These are phyloP conservation scores for Telmatochromis sp. DNA, from an alignment of 2,113 vertebrate species.

Conservation along the genomic window DNA sequence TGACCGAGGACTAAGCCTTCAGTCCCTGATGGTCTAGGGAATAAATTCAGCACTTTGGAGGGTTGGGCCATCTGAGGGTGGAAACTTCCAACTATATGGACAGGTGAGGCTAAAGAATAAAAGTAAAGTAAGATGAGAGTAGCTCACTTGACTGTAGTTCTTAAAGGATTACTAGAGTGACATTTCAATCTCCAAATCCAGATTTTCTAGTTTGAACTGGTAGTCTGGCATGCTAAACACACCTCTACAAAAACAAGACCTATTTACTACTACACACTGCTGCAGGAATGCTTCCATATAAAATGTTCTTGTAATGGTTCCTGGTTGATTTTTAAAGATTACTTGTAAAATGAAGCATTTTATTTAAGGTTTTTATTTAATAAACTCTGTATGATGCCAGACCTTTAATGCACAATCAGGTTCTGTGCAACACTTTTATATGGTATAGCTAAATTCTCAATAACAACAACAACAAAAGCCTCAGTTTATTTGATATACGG, in stretches of 20 bases:
- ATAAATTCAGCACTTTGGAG: constrained; percentile 60
- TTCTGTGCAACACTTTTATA: not conserved
- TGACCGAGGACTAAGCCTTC: constrained; percentile 40
- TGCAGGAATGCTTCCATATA: not conserved
- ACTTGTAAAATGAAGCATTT: not conserved
- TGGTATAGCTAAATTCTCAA: not conserved
- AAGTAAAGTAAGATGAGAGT: not conserved
- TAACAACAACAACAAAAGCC: not conserved
- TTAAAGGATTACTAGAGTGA: not conserved
- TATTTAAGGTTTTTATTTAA: not conserved
- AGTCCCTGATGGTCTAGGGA: constrained; percentile 47
- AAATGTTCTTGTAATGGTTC: not conserved
- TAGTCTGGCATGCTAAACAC: not conserved
- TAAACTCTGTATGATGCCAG: not conserved
- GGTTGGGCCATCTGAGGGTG: constrained; percentile 59
- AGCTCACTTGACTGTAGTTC: not conserved
- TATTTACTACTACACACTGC: not conserved
- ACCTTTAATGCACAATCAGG: not conserved
- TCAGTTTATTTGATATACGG: not conserved
- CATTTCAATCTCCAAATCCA: not conserved
- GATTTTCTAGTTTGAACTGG: not conserved
- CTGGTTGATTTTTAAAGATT: not conserved
- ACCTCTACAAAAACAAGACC: not conserved
- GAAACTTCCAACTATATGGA: constrained; percentile 58
- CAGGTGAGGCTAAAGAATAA: constrained; percentile 70